phyloP scores from a whole-genome alignment of 2,797 vertebrate species.

The Diceros bicornis region DNA sequence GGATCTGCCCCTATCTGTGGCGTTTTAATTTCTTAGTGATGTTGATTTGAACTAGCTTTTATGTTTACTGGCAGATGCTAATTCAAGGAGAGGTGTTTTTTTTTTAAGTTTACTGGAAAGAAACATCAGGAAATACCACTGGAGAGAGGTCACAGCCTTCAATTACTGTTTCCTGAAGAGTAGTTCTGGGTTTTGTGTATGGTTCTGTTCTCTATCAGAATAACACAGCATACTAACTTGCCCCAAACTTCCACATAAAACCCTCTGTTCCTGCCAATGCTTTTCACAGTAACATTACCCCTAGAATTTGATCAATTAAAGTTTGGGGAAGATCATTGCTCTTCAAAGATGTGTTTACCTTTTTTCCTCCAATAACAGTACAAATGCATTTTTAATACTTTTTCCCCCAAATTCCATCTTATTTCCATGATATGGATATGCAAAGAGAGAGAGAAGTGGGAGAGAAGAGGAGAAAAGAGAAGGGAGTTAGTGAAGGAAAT shows the following conservation, averaged over 20 bases:
- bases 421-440: background rate
- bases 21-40: background rate
- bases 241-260: background rate
- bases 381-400: background rate
- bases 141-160: background rate
- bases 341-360: background rate
- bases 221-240: background rate
- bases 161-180: background rate
- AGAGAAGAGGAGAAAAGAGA: background rate
- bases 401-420: too few species aligned
- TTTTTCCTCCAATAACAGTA: background rate
- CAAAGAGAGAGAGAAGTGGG: background rate
- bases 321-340: background rate
- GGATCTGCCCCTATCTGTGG: background rate
- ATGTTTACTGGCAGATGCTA: background rate
- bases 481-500: background rate
- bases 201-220: background rate
- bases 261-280: too few species aligned
- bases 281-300: background rate
- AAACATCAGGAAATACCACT: background rate
- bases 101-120: background rate
- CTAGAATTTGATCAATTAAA: background rate
- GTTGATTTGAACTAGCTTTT: background rate
- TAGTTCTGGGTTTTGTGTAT: background rate
- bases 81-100: background rate